Conservation (phyloP, 2,113 vertebrate species). For the Ophiodon elongatus region DNA sequence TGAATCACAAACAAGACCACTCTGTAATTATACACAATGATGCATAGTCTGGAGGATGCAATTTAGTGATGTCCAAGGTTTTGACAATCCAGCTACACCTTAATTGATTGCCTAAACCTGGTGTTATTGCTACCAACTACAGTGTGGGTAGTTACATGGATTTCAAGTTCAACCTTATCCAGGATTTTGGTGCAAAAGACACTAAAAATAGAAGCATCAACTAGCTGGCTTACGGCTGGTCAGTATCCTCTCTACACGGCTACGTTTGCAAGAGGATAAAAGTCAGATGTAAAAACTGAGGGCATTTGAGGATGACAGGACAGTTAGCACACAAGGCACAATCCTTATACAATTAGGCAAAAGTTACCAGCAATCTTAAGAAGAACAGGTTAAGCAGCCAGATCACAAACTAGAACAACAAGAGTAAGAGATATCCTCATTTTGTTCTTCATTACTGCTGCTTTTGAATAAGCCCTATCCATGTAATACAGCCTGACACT, state of each 20-base stretch:
- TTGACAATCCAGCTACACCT: background rate
- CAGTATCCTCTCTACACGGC: background rate
- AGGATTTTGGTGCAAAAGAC: background rate
- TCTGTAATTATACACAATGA: background rate
- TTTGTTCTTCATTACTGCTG: background rate
- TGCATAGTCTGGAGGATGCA: background rate
- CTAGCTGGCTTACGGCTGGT: background rate
- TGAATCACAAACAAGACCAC: background rate
- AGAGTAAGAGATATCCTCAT: background rate
- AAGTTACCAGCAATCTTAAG: background rate
- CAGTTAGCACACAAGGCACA: background rate
- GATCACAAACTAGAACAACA: background rate
- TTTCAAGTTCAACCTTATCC: background rate
- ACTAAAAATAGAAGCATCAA: background rate
- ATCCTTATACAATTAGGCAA: background rate
- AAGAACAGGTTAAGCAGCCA: background rate
- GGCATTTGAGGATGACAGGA: background rate
- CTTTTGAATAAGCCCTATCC: background rate
- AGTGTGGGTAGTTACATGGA: background rate
- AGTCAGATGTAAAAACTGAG: background rate
- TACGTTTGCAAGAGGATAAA: background rate
- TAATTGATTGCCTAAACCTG: background rate
- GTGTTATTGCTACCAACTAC: background rate
- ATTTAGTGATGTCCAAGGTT: background rate
- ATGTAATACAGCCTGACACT: conserved; percentile 4